phyloP scores from a whole-genome alignment of 2,113 vertebrate species.

The Tachuris rubrigastra region DNA sequence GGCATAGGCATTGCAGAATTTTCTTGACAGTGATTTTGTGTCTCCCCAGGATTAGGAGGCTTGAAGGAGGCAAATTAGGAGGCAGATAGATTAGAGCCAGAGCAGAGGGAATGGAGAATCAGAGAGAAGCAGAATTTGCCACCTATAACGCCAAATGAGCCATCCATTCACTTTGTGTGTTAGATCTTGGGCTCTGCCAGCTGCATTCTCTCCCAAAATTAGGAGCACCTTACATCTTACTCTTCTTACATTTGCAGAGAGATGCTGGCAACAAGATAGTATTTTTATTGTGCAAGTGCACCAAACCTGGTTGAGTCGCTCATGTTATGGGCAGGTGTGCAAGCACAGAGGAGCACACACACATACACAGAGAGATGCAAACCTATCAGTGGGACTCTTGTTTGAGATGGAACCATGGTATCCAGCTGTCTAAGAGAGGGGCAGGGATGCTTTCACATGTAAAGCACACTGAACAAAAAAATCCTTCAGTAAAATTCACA shows the following conservation, averaged over 20 bases:
- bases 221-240: background rate
- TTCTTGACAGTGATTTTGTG: background rate
- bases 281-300: background rate
- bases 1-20: background rate
- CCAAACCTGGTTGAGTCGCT: background rate
- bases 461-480: background rate
- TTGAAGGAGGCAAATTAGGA: background rate
- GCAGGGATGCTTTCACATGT: background rate
- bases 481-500: background rate
- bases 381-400: background rate
- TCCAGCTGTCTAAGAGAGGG: background rate
- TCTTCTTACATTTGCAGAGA: background rate
- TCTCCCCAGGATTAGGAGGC: background rate
- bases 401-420: background rate
- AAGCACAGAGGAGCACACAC: background rate
- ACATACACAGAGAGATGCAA: background rate
- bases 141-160: rapidly evolving
- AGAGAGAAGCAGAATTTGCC: background rate
- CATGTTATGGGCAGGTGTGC: rapidly evolving
- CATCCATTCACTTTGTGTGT: background rate
- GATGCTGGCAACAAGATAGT: background rate
- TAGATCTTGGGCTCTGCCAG: background rate
- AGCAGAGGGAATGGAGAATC: background rate
- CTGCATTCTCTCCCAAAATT: background rate
- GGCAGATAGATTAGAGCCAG: background rate